Evolutionary conservation across 2,888 invertebrate species (phyloP).

Genomic region (Sipha maydis): DNA sequence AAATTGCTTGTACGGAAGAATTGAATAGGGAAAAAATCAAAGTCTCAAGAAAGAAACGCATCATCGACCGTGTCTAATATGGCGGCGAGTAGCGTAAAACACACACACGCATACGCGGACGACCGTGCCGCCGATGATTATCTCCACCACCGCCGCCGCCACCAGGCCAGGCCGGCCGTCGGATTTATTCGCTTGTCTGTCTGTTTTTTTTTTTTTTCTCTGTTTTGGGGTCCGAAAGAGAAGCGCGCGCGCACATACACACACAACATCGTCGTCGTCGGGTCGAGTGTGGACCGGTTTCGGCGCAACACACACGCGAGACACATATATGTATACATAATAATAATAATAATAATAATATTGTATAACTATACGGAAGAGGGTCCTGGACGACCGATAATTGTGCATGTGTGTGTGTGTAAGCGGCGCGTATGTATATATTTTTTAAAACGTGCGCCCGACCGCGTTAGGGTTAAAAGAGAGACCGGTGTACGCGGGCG

Average conservation of each 20-base stretch:
- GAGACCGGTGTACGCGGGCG: neutral
- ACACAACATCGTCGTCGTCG: conserved; percentile 8
- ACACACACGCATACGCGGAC: conserved; percentile 3
- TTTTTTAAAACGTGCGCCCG: conserved; percentile 17
- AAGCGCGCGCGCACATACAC: neutral
- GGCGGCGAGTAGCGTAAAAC: conserved; percentile 27
- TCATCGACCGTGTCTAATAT: conserved; percentile 40
- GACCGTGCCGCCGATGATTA: conserved; percentile 45
- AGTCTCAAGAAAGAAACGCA: conserved; percentile 43
- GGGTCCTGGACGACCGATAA: conserved; percentile 26
- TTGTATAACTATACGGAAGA: conserved; percentile 16
- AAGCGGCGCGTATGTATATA: neutral
- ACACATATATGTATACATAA: neutral
- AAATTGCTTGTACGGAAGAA: neutral
- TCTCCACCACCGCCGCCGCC: conserved; percentile 27
- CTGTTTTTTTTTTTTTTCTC: conserved; percentile 21
- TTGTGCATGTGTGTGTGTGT: neutral
- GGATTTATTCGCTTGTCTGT: conserved; percentile 58
- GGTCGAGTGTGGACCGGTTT: conserved; percentile 56
- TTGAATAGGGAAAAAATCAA: neutral
- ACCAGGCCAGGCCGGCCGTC: conserved; percentile 6
- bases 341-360: neutral
- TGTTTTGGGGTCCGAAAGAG: conserved; percentile 50
- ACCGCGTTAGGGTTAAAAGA: conserved; percentile 51
- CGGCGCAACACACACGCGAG: conserved; percentile 26